Base-by-base conservation (phyloP, 2,888 invertebrate genomes). In the Heliconius charithonia region DNA sequence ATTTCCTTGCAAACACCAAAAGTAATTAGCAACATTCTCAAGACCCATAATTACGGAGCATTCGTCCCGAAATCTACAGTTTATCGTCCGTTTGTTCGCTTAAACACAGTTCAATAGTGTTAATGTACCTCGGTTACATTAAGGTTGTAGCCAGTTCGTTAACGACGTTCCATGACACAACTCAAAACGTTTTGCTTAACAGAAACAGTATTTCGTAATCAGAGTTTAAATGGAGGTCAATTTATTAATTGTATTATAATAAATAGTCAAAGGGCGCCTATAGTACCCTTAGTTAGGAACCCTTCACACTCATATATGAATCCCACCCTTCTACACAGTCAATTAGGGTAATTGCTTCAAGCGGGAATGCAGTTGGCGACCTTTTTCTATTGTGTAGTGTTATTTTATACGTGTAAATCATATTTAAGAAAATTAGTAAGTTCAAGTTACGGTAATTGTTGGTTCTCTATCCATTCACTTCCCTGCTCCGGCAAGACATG, bases 61-160 rank as follows among this genome's bases (percentile, higher is more conserved):
- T 71, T 71, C 32, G 32, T 72, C 56, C 56, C 72, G 32, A 59
- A 71, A 32, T 59, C 56, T 32, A 72, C 59, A 72, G 56, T 72
- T 72, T 72, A 72, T 72, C 59, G 72, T 72, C 72, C n/a, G 72
- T 19, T 72, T n/a, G 72, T 74, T 65, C 66, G 27, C 29, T 59
- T 78, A 78, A 78, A 65, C 29, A 37, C 37, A 51, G 79, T 79
- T 79, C 63, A 25, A 79, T 79, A 69, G 73, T 59, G 59, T 59
- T 72, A 72, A 72, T 59, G 72, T 59, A 59, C 22, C 16, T 59
- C 32, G 59, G 72, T 72, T 25, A 72, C 32, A 59, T 72, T 72
- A n/a, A n/a, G 59, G 59, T 72, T 59, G 37, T 72, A 25, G n/a
- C 59, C 59, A 72, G 72, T 72, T 72, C 59, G 72, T 29, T 72